Base-by-base conservation (phyloP, 2,113 vertebrate species). In the Cryptomyrus ogoouensis region DNA sequence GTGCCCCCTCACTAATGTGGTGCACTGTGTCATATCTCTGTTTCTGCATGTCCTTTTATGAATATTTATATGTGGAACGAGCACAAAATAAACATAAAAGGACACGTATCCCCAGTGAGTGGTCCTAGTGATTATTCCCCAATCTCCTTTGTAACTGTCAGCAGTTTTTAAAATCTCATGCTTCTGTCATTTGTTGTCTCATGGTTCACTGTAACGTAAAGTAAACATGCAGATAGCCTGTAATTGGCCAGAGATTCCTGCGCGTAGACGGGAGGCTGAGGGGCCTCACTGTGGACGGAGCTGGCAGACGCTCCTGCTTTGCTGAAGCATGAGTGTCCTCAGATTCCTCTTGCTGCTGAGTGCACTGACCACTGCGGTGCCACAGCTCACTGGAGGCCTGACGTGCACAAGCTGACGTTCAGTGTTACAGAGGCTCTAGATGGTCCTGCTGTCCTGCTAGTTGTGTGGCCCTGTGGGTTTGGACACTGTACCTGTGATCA, bases 71-170 rank as follows among this genome's bases (percentile, higher is more conserved):
- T 42, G 49, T 44, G 7, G 70, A 85, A 50, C n/a, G 3, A 27
- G 46, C 88, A 83, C n/a, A 42, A 85, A 58, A 88, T 66, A 17
- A 47, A 19, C 52, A 58, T 89, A 58, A 53, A 89, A 84, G 89
- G 89, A 89, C 44, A 56, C 46, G 5, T 21, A 42, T 44, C 21
- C 10, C 8, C 21, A 62, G 13, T 56, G 12, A 31, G 10, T 47
- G 74, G 21, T 21, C 52, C 12, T 62, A 15, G 62, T 88, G 27
- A 42, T 19, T 80, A 62, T 89, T 52, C 39, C 8, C 80, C 47
- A 6, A 62, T 89, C 50, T 53, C 42, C 15, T 46, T 46, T 89
- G 50, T 83, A 31, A 35, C n/a, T 77, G 70, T 77, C 12, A 77
- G 70, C 5, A 31, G 39, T 77, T 42, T 80, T 42, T 42, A 35